Conservation (phyloP, 23 tunicate genomes). For the Corella eumyota region DNA sequence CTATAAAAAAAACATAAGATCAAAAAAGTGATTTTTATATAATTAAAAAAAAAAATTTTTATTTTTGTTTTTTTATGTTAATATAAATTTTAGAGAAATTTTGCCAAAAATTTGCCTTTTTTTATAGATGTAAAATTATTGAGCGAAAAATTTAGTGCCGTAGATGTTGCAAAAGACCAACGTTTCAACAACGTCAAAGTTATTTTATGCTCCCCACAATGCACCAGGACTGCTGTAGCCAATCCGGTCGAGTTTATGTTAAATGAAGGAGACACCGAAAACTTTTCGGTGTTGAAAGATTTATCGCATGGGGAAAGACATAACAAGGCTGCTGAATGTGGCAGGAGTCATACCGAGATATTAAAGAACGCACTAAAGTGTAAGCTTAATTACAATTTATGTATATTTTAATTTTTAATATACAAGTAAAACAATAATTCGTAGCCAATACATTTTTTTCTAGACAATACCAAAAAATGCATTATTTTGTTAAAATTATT, state of each 20-base stretch:
- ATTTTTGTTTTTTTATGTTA: too few species aligned
- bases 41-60: too few species aligned
- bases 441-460: background rate
- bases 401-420: background rate
- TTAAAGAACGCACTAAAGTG: slow-evolving; percentile 59
- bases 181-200: slow-evolving; percentile 44
- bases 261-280: slow-evolving; percentile 84
- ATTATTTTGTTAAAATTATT: too few species aligned
- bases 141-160: slow-evolving; percentile 36
- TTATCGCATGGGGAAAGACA: slow-evolving; percentile 60
- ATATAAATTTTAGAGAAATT: too few species aligned
- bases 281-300: slow-evolving; percentile 36
- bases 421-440: background rate
- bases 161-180: slow-evolving; percentile 25
- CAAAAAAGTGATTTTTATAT: too few species aligned
- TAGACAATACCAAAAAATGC: background rate
- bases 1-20: too few species aligned
- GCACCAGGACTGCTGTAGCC: slow-evolving; percentile 89
- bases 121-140: slow-evolving; percentile 49
- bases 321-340: slow-evolving; percentile 64
- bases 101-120: background rate
- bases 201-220: slow-evolving; percentile 66
- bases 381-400: slow-evolving; percentile 6
- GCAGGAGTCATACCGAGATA: slow-evolving; percentile 21
- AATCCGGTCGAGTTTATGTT: slow-evolving; percentile 93